Conservation (phyloP, 1,140 invertebrate genomes). For the Palaemon carinicauda region DNA sequence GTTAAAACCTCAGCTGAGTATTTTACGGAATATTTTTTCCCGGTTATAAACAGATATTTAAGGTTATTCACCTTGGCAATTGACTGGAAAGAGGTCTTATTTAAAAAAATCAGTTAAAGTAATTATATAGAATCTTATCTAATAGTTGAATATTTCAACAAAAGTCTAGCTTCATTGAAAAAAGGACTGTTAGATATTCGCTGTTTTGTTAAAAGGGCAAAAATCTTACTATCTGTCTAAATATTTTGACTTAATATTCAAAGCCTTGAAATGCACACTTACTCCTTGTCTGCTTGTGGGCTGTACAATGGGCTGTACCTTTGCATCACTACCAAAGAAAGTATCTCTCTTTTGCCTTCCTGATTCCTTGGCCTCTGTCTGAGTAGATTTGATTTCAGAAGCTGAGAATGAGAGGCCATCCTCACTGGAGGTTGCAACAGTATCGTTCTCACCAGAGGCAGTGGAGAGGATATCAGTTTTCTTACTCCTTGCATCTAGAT, state of each 20-base stretch:
- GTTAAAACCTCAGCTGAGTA: no score
- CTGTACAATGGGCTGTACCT: not conserved
- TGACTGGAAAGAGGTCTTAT: no score
- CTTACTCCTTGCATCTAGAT: conserved; percentile 18
- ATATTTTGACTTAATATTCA: no score
- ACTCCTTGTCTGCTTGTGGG: conserved; percentile 35
- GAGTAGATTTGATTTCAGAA: not conserved
- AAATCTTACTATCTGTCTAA: no score
- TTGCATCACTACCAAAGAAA: conserved; percentile 1
- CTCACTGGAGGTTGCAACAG: not conserved
- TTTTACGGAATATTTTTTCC: no score
- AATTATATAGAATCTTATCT: no score
- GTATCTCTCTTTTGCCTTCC: not conserved
- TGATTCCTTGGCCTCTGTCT: not conserved
- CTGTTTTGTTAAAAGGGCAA: no score
- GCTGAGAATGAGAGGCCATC: not conserved
- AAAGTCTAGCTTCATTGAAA: not conserved
- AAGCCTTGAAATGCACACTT: not conserved
- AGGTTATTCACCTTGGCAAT: no score
- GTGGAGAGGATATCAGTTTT: conserved; percentile 29
- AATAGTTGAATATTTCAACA: not conserved
- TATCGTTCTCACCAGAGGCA: not conserved
- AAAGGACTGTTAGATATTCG: no score
- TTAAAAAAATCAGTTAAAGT: no score
- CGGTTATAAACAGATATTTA: no score